Evolutionary conservation across 2,797 vertebrate genomes (phyloP).

Genomic region (Rhincodon typus): DNA sequence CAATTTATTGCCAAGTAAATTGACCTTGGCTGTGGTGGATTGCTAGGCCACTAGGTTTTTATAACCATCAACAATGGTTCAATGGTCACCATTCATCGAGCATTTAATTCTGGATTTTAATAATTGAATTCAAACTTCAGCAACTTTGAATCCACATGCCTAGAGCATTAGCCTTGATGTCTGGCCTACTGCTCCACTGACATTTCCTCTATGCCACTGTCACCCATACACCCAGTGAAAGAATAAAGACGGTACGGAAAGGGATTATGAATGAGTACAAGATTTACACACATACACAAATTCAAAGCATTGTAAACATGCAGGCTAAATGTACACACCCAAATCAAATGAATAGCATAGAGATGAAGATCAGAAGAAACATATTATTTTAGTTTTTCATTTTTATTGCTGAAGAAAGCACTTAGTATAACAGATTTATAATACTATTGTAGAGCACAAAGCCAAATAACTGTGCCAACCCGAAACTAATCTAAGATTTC

Average conservation of each 20-base stretch:
- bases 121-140: no score
- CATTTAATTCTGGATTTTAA: no score
- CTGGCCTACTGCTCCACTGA: no score
- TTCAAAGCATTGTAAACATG: neutral
- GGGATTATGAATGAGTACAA: neutral
- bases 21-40: no score
- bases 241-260: neutral
- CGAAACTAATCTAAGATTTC: neutral
- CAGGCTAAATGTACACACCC: neutral
- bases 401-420: conserved; percentile 20
- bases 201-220: no score
- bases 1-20: no score
- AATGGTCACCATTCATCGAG: no score
- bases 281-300: neutral
- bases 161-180: no score
- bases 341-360: neutral
- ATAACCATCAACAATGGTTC: no score
- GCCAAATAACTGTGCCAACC: neutral
- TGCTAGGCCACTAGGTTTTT: no score
- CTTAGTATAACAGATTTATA: neutral
- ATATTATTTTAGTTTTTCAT: neutral
- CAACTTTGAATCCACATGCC: no score
- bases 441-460: neutral
- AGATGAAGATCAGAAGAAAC: neutral
- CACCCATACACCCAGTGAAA: neutral